Base-by-base conservation (phyloP, 2,888 invertebrate genomes). In the Papilio protenor region DNA sequence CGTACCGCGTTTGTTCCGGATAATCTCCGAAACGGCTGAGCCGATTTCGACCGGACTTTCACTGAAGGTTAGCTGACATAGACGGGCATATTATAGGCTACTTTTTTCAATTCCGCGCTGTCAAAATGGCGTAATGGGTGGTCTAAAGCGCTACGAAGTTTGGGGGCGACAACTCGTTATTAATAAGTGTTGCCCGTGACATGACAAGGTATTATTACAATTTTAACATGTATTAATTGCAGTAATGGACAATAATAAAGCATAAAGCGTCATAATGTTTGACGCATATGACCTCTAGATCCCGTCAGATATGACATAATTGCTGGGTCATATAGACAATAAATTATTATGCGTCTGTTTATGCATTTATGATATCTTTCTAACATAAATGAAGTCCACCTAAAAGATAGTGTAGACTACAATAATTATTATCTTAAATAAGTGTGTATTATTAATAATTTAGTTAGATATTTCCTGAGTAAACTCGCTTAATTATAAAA, bases 231-330 rank as follows among this genome's bases (percentile, higher is more conserved):
- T 66, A 55, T 8, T 55, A 55, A 77, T 77, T 73, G 73, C 64
- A 4, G 3, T 66, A 40, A 73, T 66, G 14, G 45, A 14, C 73
- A 5, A 77, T 74, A 70, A 77, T 77, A 77, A 77, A 33, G 23
- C 74, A 71, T 40, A 23, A 59, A 23, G 66, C 66, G 16, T 18
- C n/a, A 66, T 73, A 33, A 70, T 45, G 70, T 45, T 45, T 66
- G 70, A 77, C 52, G 52, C 78, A 55, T 47, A 45, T 78, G 72
- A 78, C 78, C 75, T 64, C 70, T 40, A 77, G 77, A 77, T 77
- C 55, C 55, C 21, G 52, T 49, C 71, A 27, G 78, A 78, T 72
- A 71, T 75, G 27, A 75, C 23, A 57, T 74, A 72, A 75, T 72
- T 78, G 61, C 71, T 75, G 71, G 78, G 71, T 75, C 78, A 78